Evolutionary conservation across 2,888 invertebrate species (phyloP), one percentile per base, ranked within the genome.

Genomic region (Chloromyia formosa): DNA sequence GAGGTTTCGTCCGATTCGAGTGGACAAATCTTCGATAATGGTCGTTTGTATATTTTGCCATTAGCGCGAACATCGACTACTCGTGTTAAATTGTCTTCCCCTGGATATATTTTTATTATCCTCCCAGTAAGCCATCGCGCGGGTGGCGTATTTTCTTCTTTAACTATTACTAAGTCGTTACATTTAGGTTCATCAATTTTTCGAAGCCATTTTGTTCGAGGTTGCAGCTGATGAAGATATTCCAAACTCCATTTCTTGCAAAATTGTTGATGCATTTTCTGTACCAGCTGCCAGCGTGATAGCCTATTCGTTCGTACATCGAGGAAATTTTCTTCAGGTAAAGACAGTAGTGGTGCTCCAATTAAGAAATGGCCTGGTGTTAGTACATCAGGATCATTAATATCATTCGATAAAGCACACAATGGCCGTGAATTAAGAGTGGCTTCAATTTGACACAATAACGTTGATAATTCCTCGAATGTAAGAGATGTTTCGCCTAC

Each of bases 341-440:
- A 35, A 4, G 27, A 35, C 2, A 18, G n/a, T n/a, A 23, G 18
- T 18, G 60, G 14, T 14, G 20, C n/a, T 22, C 60, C 60, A 14
- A 60, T 60, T 12, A 64, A 35, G n/a, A 62, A 62, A 35, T 62
- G 62, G 5, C 27, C 62, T n/a, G 62, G 62, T 27, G 62, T 62
- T 12, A 62, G n/a, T n/a, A 35, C 9, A 4, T 62, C 35, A 7
- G 18, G 7, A 12, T 62, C 62, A 23, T 62, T 23, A 35, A 14
- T 12, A 14, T 62, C 62, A 4, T 18, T 14, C 10, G 27, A 22
- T 35, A 62, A 3, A 2, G 62, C 5, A 62, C 62, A 62, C 4
- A 62, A 35, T n/a, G 62, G 62, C 4, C 62, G 18, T 2, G 62
- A 62, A 40, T 27, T 62, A 10, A 62, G 18, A 7, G 35, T 35